phyloP scores from a whole-genome alignment of 2,113 vertebrate genomes.

The Hemiscyllium ocellatum region DNA sequence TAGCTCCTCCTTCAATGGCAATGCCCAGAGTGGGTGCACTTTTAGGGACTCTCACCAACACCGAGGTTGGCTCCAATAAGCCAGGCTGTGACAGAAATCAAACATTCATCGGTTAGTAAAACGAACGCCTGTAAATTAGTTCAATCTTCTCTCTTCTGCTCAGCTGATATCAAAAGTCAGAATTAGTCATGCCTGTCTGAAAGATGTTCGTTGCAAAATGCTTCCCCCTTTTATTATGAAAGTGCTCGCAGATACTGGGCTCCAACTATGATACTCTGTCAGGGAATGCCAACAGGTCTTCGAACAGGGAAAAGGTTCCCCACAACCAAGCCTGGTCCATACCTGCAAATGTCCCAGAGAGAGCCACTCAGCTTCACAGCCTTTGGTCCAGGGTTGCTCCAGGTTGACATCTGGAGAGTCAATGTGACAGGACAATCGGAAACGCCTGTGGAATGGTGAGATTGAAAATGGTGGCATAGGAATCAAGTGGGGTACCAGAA shows the following conservation, averaged over 20 bases:
- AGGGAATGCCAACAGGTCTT: not conserved
- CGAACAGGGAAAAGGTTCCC: not conserved
- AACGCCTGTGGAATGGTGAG: not conserved
- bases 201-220: not conserved
- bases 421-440: not conserved
- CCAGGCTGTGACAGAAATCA: slow-evolving; percentile 65
- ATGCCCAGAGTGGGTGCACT: slow-evolving; percentile 86
- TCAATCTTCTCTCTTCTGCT: not conserved
- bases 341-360: not conserved
- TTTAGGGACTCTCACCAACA: slow-evolving; percentile 79
- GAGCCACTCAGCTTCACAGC: not conserved
- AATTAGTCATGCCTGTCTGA: not conserved
- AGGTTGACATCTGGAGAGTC: not conserved
- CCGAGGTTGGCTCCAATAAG: slow-evolving; percentile 81
- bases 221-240: not conserved
- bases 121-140: not conserved
- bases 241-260: not conserved
- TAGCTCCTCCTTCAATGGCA: slow-evolving; percentile 92
- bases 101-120: not conserved
- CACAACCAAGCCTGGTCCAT: not conserved
- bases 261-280: not conserved
- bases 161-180: not conserved
- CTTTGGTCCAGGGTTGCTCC: not conserved
- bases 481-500: too few relatives aligned
- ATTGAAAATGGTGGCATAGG: too few relatives aligned